phyloP scores from a whole-genome alignment of 2,797 vertebrate genomes.

The Malurus splendens region DNA sequence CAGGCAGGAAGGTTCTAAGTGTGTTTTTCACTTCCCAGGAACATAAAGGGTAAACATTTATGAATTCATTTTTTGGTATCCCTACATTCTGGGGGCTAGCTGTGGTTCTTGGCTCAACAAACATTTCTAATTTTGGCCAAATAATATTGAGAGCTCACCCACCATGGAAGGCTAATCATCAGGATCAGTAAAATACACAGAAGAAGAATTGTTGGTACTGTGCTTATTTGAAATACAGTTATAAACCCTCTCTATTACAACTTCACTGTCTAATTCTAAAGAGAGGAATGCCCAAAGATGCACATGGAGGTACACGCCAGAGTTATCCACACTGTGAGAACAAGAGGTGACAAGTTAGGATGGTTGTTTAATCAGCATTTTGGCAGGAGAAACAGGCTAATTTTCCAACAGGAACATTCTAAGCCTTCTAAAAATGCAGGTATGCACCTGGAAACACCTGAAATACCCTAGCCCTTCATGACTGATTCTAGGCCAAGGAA shows the following conservation, averaged over 20 bases:
- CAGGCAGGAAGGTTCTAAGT: not conserved
- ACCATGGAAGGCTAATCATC: not conserved
- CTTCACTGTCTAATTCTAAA: not conserved
- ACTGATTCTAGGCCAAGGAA: not conserved
- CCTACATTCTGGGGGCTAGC: not conserved
- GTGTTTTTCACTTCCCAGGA: not conserved
- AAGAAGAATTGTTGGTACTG: not conserved
- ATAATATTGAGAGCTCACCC: not conserved
- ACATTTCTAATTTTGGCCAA: not conserved
- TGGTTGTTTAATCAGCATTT: not conserved
- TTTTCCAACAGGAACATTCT: not conserved
- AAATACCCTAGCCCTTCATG: not conserved
- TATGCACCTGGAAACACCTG: not conserved
- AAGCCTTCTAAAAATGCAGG: not conserved
- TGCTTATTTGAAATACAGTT: not conserved
- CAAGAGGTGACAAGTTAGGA: not conserved
- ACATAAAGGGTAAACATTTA: not conserved
- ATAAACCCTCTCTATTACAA: not conserved
- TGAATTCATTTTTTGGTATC: not conserved
- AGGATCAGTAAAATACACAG: not conserved
- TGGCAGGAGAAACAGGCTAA: not conserved
- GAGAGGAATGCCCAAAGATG: not conserved
- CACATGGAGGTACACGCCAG: not conserved
- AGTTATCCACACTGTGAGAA: not conserved
- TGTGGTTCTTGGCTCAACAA: not conserved